Percentiles rank a stretch among this genome's conserved stretches.
These are phyloP conservation scores for Leucophenga maculata DNA, from an alignment of 2,888 invertebrate genomes.

Conservation along the genomic window DNA sequence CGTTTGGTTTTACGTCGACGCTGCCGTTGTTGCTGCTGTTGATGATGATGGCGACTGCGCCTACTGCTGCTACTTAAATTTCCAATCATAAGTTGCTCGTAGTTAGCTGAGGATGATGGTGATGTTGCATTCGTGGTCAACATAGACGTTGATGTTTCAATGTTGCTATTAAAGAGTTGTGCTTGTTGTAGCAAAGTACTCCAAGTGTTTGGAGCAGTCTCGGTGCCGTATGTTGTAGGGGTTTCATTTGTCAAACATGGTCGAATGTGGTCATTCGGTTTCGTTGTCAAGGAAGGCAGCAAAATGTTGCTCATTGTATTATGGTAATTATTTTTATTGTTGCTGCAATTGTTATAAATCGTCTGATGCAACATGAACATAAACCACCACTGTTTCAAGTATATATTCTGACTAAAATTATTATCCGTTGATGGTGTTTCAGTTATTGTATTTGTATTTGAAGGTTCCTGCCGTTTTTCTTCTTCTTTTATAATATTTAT, in stretches of 20 bases:
- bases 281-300: neutral
- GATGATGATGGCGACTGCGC: conserved; percentile 7
- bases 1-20: conserved; percentile 12
- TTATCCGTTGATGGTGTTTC: conserved; percentile 35
- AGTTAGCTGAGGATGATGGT: no score
- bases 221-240: neutral
- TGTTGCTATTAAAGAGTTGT: neutral
- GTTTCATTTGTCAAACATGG: neutral
- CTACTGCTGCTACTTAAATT: neutral
- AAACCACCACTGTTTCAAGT: conserved; percentile 69
- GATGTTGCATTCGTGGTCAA: no score
- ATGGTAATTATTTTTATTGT: conserved; percentile 3
- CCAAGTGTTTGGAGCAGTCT: neutral
- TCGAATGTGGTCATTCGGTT: neutral
- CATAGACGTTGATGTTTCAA: conserved; percentile 33
- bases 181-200: neutral
- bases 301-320: neutral
- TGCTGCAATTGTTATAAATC: conserved; percentile 37
- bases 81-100: no score
- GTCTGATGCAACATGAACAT: conserved; percentile 70
- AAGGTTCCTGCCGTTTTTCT: conserved; percentile 7
- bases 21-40: conserved; percentile 31
- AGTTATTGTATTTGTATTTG: conserved; percentile 25
- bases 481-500: conserved; percentile 27
- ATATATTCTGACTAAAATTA: conserved; percentile 52